Evolutionary conservation across 2,888 invertebrate species (phyloP).

Genomic region (Zaprionus bogoriensis): DNA sequence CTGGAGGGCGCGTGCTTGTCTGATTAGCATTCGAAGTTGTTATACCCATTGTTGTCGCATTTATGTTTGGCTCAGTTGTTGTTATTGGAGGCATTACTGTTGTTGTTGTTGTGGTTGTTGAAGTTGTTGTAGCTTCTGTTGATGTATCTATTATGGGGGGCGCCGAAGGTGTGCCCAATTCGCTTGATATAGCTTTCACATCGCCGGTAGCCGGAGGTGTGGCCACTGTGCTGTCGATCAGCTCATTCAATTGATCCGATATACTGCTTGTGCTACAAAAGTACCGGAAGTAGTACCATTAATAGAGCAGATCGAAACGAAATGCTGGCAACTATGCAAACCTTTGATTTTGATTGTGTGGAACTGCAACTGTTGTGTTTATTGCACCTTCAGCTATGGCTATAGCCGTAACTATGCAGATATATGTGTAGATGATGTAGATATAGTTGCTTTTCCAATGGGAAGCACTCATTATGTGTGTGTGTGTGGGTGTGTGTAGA

Average conservation of each 20-base stretch:
- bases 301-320: neutral
- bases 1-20: slow-evolving; percentile 22
- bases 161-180: neutral
- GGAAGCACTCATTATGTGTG: slow-evolving; percentile 13
- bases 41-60: neutral
- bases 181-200: neutral
- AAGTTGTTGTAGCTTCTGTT: neutral
- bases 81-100: slow-evolving; percentile 9
- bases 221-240: neutral
- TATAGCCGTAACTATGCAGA: slow-evolving; percentile 15
- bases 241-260: neutral
- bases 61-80: neutral
- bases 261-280: neutral
- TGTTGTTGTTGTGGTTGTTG: slow-evolving; percentile 11
- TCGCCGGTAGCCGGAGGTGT: neutral
- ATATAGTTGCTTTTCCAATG: slow-evolving; percentile 8
- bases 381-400: slow-evolving; percentile 21
- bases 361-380: slow-evolving; percentile 4
- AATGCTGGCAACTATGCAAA: neutral
- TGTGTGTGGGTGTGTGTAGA: neutral
- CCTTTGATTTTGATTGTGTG: no score
- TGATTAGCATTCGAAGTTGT: slow-evolving; percentile 10
- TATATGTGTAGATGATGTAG: slow-evolving; percentile 12
- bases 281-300: neutral
- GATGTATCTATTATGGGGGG: neutral